Evolutionary conservation across 1,140 invertebrate genomes (phyloP), one percentile per base, ranked within the genome.

Genomic region (Pseudomyrmex gracilis): DNA sequence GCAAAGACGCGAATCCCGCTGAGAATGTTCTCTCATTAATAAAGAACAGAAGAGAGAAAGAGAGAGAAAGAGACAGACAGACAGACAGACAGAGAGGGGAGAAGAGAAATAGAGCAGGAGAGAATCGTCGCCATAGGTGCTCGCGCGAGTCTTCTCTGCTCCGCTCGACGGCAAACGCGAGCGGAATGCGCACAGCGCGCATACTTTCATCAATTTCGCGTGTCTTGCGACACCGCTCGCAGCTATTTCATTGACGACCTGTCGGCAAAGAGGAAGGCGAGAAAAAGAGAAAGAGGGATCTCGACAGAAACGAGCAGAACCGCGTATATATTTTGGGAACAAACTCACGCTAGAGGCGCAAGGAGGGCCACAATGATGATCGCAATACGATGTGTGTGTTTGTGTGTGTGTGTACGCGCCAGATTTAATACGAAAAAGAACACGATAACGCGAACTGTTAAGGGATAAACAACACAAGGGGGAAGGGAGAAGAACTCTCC

Each of bases 11-110:
- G 58, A 66, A 80, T 68, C 83, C 64, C 80, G 73, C 78, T 57
- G 83, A 47, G 89, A 90, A 90, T 90, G 89, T 76, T 68, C 70
- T 74, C 86, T 90, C 89, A 87, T 90, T 90, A 90, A 90, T 90
- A 90, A 90, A 80, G 76, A 80, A 80, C 66, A 80, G 66, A 70
- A 34, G 15, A 55, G 22, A 24, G 64, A 58, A 47, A 47, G 64
- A 78, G 43, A 78, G 64, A 78, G 64, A 68, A 15, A 57, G 1
- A 24, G 24, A 24, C 1, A 34, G 15, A 78, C 20, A 78, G 64
- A 78, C 34, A 68, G 20, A 57, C 34, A 5, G 34, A 34, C 4
- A 34, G 34, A 34, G 34, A 34, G 5, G 34, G 34, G 34, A 34
- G 34, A 34, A 34, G 34, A 34, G 34, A 34, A 34, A 34, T 34